Conservation (phyloP, 2,888 invertebrate genomes). For the Agelastica alni region DNA sequence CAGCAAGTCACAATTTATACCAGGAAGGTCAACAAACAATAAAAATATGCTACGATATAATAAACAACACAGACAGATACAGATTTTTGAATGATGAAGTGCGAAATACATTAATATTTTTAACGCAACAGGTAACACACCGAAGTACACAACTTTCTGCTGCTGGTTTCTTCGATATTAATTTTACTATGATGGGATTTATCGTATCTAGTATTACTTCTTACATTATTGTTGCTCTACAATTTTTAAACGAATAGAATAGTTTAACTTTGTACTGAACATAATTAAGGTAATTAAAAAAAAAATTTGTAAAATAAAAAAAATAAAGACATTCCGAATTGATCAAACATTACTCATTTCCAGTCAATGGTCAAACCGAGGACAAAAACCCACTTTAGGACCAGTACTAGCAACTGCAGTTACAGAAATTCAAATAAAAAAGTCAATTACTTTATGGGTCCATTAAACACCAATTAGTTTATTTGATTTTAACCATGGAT, state of each 20-base stretch:
- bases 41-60: conserved; percentile 17
- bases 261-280: too few species aligned
- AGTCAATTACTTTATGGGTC: too few species aligned
- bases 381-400: too few species aligned
- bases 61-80: conserved; percentile 2
- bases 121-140: conserved; percentile 35
- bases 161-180: conserved; percentile 41
- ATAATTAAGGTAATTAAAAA: too few species aligned
- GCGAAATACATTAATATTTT: conserved; percentile 27
- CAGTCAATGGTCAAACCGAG: too few species aligned
- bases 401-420: too few species aligned
- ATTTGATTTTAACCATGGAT: too few species aligned
- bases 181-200: conserved; percentile 40
- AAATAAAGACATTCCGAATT: too few species aligned
- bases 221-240: conserved; percentile 43
- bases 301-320: too few species aligned
- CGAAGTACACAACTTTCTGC: conserved; percentile 39
- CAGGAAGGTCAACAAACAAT: conserved; percentile 15
- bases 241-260: conserved; percentile 37
- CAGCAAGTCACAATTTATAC: conserved; percentile 16
- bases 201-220: conserved; percentile 43
- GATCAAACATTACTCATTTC: too few species aligned
- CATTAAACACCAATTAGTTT: too few species aligned
- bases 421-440: too few species aligned
- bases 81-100: neutral